These are phyloP conservation scores for Coelogynopora nodosa DNA, from an alignment of 2,888 invertebrate genomes.

Conservation along the genomic window DNA sequence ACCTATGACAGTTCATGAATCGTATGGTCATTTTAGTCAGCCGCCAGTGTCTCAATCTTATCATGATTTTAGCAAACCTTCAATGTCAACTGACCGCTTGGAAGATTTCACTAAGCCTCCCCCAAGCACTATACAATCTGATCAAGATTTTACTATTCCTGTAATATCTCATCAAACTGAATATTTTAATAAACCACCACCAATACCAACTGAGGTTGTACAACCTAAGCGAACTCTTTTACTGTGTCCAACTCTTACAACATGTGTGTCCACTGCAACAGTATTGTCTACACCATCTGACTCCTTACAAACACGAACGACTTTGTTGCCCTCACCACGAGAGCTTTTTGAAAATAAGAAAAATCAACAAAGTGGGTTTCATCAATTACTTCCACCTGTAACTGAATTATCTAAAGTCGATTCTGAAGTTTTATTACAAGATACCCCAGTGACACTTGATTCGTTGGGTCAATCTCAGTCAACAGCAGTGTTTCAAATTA, in stretches of 20 bases:
- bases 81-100: not conserved
- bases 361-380: not conserved
- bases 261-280: no score
- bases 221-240: not conserved
- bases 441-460: not conserved
- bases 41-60: not conserved
- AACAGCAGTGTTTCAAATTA: no score
- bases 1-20: no score
- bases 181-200: not conserved
- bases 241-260: no score
- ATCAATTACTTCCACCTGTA: not conserved
- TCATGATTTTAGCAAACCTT: not conserved
- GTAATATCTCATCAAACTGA: not conserved
- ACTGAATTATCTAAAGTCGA: not conserved
- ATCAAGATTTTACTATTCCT: no score
- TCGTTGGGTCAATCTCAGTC: not conserved
- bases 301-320: not conserved
- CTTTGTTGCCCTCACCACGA: not conserved
- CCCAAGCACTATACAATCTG: not conserved
- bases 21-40: not conserved
- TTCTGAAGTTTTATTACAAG: not conserved
- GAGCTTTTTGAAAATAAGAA: not conserved
- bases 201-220: not conserved
- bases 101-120: not conserved
- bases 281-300: not conserved